Conservation (phyloP, 1,140 invertebrate genomes). For the Drosophila murphyi region DNA sequence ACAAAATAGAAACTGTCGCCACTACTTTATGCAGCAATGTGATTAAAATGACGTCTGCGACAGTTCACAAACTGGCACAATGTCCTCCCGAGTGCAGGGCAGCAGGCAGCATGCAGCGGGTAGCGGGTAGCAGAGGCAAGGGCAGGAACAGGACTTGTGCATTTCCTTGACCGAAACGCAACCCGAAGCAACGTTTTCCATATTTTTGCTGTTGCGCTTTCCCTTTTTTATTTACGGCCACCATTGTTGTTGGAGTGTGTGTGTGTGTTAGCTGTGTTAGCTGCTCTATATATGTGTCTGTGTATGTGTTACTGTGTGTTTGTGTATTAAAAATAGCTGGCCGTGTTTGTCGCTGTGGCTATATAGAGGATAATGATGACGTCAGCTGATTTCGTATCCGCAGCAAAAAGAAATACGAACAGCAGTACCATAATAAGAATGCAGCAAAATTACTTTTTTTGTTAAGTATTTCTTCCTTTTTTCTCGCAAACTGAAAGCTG, state of each 20-base stretch:
- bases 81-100: conserved; percentile 58
- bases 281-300: neutral
- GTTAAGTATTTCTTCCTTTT: conserved; percentile 9
- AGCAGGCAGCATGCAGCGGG: neutral
- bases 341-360: conserved; percentile 22
- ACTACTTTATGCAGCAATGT: conserved; percentile 62
- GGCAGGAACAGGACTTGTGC: conserved; percentile 29
- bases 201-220: conserved; percentile 20
- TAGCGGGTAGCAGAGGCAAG: conserved; percentile 4
- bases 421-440: conserved; percentile 47
- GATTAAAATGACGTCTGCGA: conserved; percentile 70
- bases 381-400: conserved; percentile 68
- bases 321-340: conserved; percentile 65
- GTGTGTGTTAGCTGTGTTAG: conserved; percentile 2
- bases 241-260: conserved; percentile 65
- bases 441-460: conserved; percentile 44
- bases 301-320: conserved; percentile 37
- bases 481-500: conserved; percentile 15
- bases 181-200: conserved; percentile 58
- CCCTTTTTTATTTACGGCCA: conserved; percentile 63
- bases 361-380: conserved; percentile 61
- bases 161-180: conserved; percentile 82
- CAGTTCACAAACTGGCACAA: conserved; percentile 68
- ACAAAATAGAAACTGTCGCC: conserved; percentile 27
- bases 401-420: conserved; percentile 35